Conservation (phyloP, 2,888 invertebrate species). For the Rhagonycha lutea region DNA sequence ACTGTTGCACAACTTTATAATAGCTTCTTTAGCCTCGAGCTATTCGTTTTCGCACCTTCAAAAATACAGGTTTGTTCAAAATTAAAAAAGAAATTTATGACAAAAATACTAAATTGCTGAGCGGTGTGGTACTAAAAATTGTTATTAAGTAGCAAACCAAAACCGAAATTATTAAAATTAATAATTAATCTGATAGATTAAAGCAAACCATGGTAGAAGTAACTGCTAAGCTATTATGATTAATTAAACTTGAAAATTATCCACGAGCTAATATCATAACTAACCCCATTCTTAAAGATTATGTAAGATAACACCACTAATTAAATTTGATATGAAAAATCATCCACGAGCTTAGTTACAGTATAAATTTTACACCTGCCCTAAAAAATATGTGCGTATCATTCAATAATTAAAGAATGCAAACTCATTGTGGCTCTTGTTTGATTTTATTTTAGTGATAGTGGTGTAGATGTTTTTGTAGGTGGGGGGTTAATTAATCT, state of each 20-base stretch:
- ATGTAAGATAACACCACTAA: constrained; percentile 26
- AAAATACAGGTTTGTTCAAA: constrained; percentile 20
- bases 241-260: constrained; percentile 12
- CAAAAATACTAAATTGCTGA: constrained; percentile 1
- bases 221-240: constrained; percentile 4
- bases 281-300: not conserved
- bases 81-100: constrained; percentile 11
- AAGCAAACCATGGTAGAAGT: not conserved
- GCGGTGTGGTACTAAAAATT: not conserved
- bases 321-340: constrained; percentile 30
- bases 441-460: constrained; percentile 22
- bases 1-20: constrained; percentile 27
- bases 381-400: constrained; percentile 35
- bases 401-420: constrained; percentile 37
- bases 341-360: constrained; percentile 24
- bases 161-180: not conserved
- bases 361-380: constrained; percentile 35
- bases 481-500: not conserved
- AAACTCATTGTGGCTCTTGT: constrained; percentile 32
- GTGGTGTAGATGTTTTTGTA: not conserved
- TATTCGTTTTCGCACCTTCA: constrained; percentile 28
- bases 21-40: constrained; percentile 21
- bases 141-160: constrained; percentile 6
- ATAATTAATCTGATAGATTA: not conserved
- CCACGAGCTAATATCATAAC: not conserved